Conservation (phyloP, 1,140 invertebrate genomes). For the Sitobion miscanthi region DNA sequence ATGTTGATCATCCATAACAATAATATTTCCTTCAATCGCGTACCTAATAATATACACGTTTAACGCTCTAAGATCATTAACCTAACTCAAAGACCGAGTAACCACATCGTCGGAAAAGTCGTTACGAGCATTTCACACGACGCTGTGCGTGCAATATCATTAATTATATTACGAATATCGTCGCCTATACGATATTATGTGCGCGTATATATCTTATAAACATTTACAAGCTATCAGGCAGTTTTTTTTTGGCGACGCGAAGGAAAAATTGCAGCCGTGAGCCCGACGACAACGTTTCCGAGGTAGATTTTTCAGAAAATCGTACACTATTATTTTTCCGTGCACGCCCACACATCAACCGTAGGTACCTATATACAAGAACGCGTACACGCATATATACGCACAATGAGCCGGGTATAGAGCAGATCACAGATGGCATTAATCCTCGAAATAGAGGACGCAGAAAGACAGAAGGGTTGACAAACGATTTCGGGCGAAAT, state of each 20-base stretch:
- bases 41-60: not conserved
- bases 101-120: not conserved
- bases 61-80: not conserved
- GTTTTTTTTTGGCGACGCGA: not conserved
- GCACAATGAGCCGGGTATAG: not conserved
- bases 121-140: not conserved
- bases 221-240: not conserved
- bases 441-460: conserved; percentile 21
- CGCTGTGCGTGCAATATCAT: not conserved
- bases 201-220: not conserved
- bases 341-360: not conserved
- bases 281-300: not conserved
- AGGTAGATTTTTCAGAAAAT: conserved; percentile 14
- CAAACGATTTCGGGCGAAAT: conserved; percentile 35
- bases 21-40: not conserved
- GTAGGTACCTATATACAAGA: not conserved
- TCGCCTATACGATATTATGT: not conserved
- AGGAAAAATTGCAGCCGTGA: not conserved
- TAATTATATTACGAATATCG: not conserved
- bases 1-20: not conserved
- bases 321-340: not conserved
- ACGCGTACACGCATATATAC: too few relatives aligned
- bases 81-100: not conserved
- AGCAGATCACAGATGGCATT: conserved; percentile 8
- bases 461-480: conserved; percentile 37